These are phyloP conservation scores for Aphidius ervi DNA, from an alignment of 1,140 invertebrate species.

Conservation along the genomic window DNA sequence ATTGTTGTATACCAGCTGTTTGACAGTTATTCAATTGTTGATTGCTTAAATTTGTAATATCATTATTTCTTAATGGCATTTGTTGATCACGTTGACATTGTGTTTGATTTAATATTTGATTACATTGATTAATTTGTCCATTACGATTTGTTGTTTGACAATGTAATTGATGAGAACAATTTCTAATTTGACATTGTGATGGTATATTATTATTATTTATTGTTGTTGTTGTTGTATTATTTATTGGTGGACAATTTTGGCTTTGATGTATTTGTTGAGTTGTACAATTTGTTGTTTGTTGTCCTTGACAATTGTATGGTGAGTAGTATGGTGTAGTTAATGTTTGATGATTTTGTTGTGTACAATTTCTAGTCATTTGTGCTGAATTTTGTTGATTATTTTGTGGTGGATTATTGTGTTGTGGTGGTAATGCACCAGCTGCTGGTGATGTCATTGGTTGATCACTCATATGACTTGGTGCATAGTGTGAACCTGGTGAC, in stretches of 20 bases:
- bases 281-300: constrained; percentile 34
- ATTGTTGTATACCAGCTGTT: constrained; percentile 24
- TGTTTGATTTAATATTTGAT: constrained; percentile 21
- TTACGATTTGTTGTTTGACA: too few relatives aligned
- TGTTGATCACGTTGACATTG: constrained; percentile 19
- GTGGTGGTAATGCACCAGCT: constrained; percentile 57
- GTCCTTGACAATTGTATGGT: constrained; percentile 37
- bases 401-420: constrained; percentile 37
- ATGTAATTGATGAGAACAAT: constrained; percentile 12
- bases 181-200: too few relatives aligned
- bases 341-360: constrained; percentile 40
- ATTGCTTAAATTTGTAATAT: constrained; percentile 18
- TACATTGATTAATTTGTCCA: constrained; percentile 17
- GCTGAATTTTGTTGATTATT: constrained; percentile 52
- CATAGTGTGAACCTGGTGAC: constrained; percentile 46
- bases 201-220: too few relatives aligned
- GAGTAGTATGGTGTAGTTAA: constrained; percentile 32
- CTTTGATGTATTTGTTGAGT: constrained; percentile 21
- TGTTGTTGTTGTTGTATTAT: constrained; percentile 10
- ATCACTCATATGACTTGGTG: constrained; percentile 43
- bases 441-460: constrained; percentile 59
- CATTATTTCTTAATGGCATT: constrained; percentile 27
- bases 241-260: constrained; percentile 25
- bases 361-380: constrained; percentile 51
- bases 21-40: constrained; percentile 23